These are phyloP conservation scores for Cerastis leucographa DNA, from an alignment of 2,888 invertebrate species.

Conservation along the genomic window DNA sequence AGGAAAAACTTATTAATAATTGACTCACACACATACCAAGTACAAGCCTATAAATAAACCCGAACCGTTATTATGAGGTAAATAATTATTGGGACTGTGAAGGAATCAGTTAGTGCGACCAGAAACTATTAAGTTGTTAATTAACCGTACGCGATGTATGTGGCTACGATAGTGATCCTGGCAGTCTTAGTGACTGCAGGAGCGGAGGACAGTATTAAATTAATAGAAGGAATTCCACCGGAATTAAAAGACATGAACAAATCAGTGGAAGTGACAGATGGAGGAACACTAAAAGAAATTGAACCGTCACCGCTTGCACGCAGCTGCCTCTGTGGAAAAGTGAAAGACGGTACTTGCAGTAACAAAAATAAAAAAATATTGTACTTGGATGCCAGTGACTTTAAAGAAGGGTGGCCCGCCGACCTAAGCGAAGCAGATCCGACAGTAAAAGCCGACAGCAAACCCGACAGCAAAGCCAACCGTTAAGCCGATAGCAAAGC, in stretches of 20 bases:
- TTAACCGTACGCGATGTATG: not conserved
- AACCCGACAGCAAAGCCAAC: not conserved
- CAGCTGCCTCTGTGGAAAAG: not conserved
- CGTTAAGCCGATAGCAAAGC: not conserved
- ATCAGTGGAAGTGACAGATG: not conserved
- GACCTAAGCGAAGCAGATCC: not conserved
- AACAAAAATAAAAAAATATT: not conserved
- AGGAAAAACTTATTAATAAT: not conserved
- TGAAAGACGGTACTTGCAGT: not conserved
- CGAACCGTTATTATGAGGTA: not conserved
- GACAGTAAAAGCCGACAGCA: not conserved
- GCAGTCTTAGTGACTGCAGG: not conserved
- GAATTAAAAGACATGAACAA: not conserved
- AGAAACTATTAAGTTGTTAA: not conserved
- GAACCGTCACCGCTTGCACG: not conserved
- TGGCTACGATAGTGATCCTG: constrained; percentile 1
- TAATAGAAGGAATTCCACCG: not conserved
- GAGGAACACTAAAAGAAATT: not conserved
- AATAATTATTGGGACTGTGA: not conserved
- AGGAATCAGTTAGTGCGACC: not conserved
- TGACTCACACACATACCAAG: not conserved
- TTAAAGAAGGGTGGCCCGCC: not conserved
- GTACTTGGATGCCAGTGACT: not conserved
- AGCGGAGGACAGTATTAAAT: not conserved
- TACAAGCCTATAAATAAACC: constrained; percentile 17